Evolutionary conservation across 35 echinoderm and acorn worm species (phyloP).

Genomic region (Diadema setosum): DNA sequence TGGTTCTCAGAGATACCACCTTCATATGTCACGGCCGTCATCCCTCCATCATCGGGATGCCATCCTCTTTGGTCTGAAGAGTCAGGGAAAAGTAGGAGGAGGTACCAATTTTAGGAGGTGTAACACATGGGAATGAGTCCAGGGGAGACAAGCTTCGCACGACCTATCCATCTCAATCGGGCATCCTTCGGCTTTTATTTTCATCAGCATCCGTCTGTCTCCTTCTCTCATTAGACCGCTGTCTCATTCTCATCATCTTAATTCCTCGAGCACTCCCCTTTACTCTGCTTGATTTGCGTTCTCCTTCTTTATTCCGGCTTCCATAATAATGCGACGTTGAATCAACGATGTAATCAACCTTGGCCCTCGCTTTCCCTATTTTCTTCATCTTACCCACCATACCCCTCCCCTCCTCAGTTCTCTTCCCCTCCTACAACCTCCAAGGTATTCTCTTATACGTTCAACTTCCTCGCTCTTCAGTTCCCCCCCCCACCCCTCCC

Average conservation of each 20-base stretch:
- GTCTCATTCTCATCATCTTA: conserved; percentile 18
- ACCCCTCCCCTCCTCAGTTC: no score
- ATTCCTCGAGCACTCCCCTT: background rate
- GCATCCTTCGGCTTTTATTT: background rate
- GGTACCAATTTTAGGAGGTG: no score
- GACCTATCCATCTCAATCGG: conserved; percentile 5
- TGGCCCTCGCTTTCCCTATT: background rate
- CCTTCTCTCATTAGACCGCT: background rate
- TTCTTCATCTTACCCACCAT: no score
- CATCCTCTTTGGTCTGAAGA: no score
- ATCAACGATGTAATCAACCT: background rate
- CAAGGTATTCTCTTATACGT: background rate
- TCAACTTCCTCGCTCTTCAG: no score
- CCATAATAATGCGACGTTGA: conserved; percentile 2
- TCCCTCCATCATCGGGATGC: no score
- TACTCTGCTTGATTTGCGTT: background rate
- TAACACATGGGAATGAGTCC: no score
- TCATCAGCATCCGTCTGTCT: conserved; percentile 20
- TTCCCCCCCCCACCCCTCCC: background rate
- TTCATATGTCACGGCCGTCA: no score
- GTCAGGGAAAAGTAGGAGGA: no score
- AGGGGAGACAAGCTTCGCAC: background rate
- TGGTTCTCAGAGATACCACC: no score
- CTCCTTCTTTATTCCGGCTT: background rate
- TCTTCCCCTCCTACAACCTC: background rate